Percentiles rank a stretch among this genome's conserved stretches.
Conservation (phyloP, 2,113 vertebrate species). For the Lagenorhynchus albirostris region DNA sequence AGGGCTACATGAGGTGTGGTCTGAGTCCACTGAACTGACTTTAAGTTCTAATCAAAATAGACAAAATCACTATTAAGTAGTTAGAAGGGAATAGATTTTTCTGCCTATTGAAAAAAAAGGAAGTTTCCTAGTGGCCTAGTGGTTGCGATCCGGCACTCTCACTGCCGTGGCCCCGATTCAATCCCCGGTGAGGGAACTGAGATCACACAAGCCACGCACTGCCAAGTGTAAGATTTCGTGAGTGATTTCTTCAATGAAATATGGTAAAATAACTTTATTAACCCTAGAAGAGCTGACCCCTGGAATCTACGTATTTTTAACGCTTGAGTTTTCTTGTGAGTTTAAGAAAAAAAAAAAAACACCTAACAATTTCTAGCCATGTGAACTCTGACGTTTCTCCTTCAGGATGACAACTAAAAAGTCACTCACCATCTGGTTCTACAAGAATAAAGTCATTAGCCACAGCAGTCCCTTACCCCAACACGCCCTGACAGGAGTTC, state of each 20-base stretch:
- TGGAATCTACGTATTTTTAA: background rate
- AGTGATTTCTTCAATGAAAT: background rate
- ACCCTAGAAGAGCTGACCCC: background rate
- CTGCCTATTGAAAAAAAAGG: background rate
- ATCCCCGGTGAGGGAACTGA: accelerated
- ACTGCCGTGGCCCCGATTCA: background rate
- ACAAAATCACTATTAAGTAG: background rate
- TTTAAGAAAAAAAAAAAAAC: background rate
- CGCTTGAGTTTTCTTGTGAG: background rate
- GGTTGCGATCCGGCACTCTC: background rate
- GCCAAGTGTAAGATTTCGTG: background rate
- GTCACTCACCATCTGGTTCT: background rate
- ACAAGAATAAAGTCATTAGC: background rate
- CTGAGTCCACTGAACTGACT: background rate
- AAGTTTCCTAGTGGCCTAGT: background rate
- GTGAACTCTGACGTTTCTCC: background rate
- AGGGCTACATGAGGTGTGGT: background rate
- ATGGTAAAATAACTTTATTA: background rate
- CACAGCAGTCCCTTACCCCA: background rate
- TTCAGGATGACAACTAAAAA: background rate
- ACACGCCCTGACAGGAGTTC: accelerated
- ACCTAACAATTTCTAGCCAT: background rate
- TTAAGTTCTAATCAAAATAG: background rate
- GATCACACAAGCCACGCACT: accelerated
- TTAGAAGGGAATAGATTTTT: background rate